A percentile compares a stretch with the other conserved stretches of the same genome.
These are phyloP conservation scores for Lutraria rhynchaena DNA, from an alignment of 1,140 invertebrate species.

Conservation along the genomic window DNA sequence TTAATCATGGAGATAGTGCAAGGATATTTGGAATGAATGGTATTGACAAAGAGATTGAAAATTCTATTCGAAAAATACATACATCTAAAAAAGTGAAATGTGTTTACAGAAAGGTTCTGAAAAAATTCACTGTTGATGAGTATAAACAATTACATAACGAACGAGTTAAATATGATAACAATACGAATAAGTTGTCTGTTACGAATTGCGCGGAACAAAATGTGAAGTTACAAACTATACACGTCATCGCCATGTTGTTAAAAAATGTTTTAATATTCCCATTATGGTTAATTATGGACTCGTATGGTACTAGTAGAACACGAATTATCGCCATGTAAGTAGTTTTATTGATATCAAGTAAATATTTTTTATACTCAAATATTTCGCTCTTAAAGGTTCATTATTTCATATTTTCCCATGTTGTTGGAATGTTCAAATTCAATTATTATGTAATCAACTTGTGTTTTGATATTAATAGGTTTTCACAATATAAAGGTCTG, in stretches of 20 bases:
- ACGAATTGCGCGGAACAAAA: neutral
- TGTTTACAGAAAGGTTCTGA: neutral
- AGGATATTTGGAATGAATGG: neutral
- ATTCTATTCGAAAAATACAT: neutral
- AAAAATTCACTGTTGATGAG: neutral
- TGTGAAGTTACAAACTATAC: neutral
- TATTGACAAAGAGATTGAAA: neutral
- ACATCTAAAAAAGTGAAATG: neutral
- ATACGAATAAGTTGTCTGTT: neutral
- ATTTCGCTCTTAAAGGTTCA: no score
- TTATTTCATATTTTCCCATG: no score
- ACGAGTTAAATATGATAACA: neutral
- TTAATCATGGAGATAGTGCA: neutral
- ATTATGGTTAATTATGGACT: slow-evolving; percentile 27
- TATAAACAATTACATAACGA: neutral
- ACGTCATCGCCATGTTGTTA: neutral
- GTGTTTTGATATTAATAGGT: no score
- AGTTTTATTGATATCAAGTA: no score
- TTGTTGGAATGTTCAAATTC: no score
- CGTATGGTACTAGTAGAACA: slow-evolving; percentile 24
- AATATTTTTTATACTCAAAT: no score
- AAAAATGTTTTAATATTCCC: slow-evolving; percentile 30
- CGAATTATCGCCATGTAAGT: slow-evolving; percentile 48
- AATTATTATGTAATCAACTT: no score
- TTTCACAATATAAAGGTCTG: no score